These are phyloP conservation scores for Hippocampus guttulatus DNA, from an alignment of 2,113 vertebrate genomes.

Conservation along the genomic window DNA sequence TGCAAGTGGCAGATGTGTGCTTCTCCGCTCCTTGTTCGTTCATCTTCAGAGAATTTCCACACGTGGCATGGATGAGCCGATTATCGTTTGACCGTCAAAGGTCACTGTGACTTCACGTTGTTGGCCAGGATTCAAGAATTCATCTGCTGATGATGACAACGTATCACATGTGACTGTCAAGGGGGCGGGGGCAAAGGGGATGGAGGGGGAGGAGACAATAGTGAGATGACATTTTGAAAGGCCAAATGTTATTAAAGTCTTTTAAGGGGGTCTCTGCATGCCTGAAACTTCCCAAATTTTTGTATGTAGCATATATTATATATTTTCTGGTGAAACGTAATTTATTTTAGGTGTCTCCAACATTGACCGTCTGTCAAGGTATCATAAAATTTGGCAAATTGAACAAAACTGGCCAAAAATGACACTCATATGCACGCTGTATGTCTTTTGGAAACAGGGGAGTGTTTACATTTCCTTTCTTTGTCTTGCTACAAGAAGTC, in stretches of 20 bases:
- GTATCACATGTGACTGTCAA: not conserved
- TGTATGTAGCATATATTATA: not conserved
- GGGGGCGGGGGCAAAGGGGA: too few relatives aligned
- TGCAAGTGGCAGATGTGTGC: not conserved
- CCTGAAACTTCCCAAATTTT: not conserved
- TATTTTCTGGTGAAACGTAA: not conserved
- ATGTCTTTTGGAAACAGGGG: not conserved
- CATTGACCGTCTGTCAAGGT: too few relatives aligned
- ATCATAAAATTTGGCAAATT: too few relatives aligned
- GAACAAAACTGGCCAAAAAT: too few relatives aligned
- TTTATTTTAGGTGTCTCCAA: not conserved
- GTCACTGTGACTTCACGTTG: not conserved
- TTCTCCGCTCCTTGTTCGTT: not conserved
- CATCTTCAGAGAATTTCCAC: not conserved
- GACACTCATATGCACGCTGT: too few relatives aligned
- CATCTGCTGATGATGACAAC: not conserved
- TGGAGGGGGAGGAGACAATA: not conserved
- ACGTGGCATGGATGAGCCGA: not conserved
- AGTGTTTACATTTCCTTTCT: not conserved
- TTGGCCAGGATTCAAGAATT: not conserved
- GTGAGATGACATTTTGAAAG: not conserved
- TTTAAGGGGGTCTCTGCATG: not conserved
- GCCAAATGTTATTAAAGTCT: not conserved
- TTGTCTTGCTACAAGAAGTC: constrained; percentile 19
- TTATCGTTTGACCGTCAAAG: not conserved